Conservation (phyloP, 1,140 invertebrate species). For the Brachionus sp. region DNA sequence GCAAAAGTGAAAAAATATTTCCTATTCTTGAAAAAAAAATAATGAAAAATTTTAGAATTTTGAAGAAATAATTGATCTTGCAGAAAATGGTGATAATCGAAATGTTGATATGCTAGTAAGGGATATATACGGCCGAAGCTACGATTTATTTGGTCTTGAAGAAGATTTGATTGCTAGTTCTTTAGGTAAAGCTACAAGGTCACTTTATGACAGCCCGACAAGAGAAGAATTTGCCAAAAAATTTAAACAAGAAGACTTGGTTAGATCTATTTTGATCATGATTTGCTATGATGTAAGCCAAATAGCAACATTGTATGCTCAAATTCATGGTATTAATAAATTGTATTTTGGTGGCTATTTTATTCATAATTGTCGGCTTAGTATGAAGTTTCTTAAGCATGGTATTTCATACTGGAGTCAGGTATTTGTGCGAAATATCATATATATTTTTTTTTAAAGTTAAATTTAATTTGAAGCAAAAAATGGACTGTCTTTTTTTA, state of each 20-base stretch:
- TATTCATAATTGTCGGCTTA: slow-evolving; percentile 89
- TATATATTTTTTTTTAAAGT: not conserved
- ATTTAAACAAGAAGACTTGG: slow-evolving; percentile 81
- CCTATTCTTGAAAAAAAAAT: not conserved
- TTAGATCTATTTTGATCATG: slow-evolving; percentile 90
- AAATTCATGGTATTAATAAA: slow-evolving; percentile 64
- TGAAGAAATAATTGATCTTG: slow-evolving; percentile 92
- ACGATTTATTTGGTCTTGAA: slow-evolving; percentile 79
- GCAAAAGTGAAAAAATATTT: slow-evolving; percentile 62
- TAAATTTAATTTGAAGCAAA: slow-evolving; percentile 67
- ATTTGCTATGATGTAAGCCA: slow-evolving; percentile 99
- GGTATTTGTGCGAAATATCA: slow-evolving; percentile 51
- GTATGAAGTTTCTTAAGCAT: slow-evolving; percentile 90
- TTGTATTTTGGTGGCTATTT: slow-evolving; percentile 98
- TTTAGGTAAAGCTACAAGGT: slow-evolving; percentile 76
- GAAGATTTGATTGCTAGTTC: slow-evolving; percentile 83
- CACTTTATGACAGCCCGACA: slow-evolving; percentile 69
- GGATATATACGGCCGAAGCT: slow-evolving; percentile 96
- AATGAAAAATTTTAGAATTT: slow-evolving; percentile 75
- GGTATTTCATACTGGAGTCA: slow-evolving; percentile 97
- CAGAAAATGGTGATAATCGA: slow-evolving; percentile 84
- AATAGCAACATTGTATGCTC: slow-evolving; percentile 89
- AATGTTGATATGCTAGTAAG: slow-evolving; percentile 90
- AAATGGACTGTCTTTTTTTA: slow-evolving; percentile 88
- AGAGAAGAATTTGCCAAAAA: slow-evolving; percentile 73